Evolutionary conservation across 2,113 vertebrate genomes (phyloP).

Genomic region (Sceloporus tristichus): DNA sequence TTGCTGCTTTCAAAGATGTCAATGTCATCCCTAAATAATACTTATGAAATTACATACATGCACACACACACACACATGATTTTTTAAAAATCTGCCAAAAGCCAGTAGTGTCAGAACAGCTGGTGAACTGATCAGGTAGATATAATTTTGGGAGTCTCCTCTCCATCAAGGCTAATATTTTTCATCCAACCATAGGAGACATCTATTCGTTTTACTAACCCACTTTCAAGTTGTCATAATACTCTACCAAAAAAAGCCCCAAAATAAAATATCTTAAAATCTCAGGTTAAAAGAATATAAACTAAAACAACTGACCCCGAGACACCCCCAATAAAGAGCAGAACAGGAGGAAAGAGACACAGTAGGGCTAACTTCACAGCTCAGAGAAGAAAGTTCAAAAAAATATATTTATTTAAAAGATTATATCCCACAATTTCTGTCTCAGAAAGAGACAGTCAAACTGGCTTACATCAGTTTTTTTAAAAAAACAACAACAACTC

Average conservation of each 20-base stretch:
- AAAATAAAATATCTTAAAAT: background rate
- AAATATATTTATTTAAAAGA: background rate
- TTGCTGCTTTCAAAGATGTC: background rate
- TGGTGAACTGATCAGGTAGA: constrained; percentile 5
- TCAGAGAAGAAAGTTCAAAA: background rate
- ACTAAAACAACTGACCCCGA: background rate
- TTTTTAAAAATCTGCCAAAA: background rate
- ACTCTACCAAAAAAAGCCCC: background rate
- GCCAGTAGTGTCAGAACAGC: background rate
- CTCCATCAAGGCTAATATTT: background rate
- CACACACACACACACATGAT: too few relatives aligned
- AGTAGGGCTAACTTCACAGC: background rate
- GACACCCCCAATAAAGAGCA: background rate
- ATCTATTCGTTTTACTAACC: constrained; percentile 11
- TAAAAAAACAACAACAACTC: background rate
- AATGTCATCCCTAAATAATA: background rate
- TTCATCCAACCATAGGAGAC: background rate
- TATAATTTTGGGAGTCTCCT: background rate
- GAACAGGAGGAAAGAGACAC: too few relatives aligned
- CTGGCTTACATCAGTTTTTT: background rate
- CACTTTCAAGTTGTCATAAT: background rate
- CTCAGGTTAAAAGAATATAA: background rate
- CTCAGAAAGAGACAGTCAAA: background rate
- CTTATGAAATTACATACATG: background rate
- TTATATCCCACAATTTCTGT: background rate